Evolutionary conservation across 2,888 invertebrate genomes (phyloP), one percentile per base, ranked within the genome.

Genomic region (Platycheirus rosarum): DNA sequence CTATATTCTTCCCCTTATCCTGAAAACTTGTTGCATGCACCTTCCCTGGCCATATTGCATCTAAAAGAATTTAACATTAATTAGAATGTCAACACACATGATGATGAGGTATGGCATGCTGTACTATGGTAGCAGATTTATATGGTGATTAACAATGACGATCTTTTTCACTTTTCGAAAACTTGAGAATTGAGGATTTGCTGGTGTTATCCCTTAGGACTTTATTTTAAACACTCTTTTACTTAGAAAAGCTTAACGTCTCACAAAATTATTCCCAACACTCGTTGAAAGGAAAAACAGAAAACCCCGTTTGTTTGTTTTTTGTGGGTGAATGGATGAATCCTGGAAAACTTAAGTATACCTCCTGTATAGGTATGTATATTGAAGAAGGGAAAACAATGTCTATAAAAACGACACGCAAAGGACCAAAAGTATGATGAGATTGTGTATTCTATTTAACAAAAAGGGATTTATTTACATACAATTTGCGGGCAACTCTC

Each of bases 401-500:
- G 35, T 14, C 49, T 42, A n/a, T 53, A 23, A 60, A 32, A 32
- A 40, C 2, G 29, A 35, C n/a, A 32, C 55, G 16, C 16, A 18
- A 18, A 60, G 49, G 55, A 78, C 51, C n/a, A 4, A 18, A 44
- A 66, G 26, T 29, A 53, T 44, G 46, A 55, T 40, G 53, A 53
- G 68, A 69, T 69, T 76, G 53, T 69, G 57, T 70, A 77, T 70
- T 76, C 63, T 35, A 69, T 49, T 13, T 32, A 16, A 55, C 63
- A 57, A 57, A n/a, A 65, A 57, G 68, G 75, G 70, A 70, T 70
- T 57, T 76, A 69, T 70, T 77, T 77, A 70, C 69, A 70, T 65
- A 77, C 70, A 77, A 77, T 77, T 77, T 77, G 76, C 69, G 69
- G 70, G 57, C 65, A 57, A 65, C 65, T 70, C 65, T 65, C 42